Evolutionary conservation across 92 coral and sea anemone species (phyloP), one percentile per base, ranked within the genome.

Genomic region (Phenganax stokvisi): DNA sequence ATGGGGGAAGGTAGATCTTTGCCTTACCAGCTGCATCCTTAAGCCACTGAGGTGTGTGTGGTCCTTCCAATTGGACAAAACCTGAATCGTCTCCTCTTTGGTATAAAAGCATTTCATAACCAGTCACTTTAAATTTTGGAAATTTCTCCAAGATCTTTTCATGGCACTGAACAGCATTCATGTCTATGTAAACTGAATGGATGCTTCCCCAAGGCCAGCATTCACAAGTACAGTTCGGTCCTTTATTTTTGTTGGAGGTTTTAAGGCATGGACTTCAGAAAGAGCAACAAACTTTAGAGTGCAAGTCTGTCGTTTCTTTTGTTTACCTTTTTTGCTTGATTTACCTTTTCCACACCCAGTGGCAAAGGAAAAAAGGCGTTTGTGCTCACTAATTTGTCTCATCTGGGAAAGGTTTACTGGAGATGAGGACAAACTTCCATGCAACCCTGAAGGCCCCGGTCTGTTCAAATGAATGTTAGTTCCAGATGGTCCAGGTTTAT

Each of bases 201-300:
- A 81, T 74, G 85, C 83, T 56, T 86, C 89, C 13, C 86, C 86
- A 57, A 84, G 87, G 71, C 85, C 90, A 70, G 87, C 90, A 74
- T 87, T 84, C 68, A 79, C 53, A 75, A 84, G 76, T 17, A 77
- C 59, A 17, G 90, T 77, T 79, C 82, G 75, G 56, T 87, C 85
- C 65, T 76, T 79, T 31, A 87, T 67, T 83, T 57, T 80, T 70
- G 80, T 72, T 12, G 90, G 87, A 61, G 90, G 87, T 81, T 87
- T 87, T 37, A 86, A 57, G 68, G 86, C 86, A 79, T 47, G 37
- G 16, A 74, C 75, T 63, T 76, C 76, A 52, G 85, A 60, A 28
- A 80, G 81, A 54, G 80, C 75, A 69, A 80, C 67, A 84, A 87
- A 80, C 74, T 74, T 84, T 12, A 84, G 84, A 13, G 88, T 87